Evolutionary conservation across 92 coral and sea anemone genomes (phyloP), one percentile per base, ranked within the genome.

Genomic region (Muricea muricata): DNA sequence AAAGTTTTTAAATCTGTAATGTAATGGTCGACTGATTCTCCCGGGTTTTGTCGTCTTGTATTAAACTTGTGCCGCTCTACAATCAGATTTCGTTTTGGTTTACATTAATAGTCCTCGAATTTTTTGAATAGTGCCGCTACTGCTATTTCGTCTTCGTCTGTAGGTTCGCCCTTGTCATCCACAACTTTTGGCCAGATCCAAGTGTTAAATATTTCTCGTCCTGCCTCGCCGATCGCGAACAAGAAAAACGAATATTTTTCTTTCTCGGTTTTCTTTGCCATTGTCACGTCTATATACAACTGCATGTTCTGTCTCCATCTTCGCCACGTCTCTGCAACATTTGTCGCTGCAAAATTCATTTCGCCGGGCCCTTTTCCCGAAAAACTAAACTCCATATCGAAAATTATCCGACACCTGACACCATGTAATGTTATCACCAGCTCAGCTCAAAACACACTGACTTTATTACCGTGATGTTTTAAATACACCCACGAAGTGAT

Each of bases 311-410:
- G 41, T 50, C 40, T 54, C 81, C 81, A 75, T 48, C 42, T 75
- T 54, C 60, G 56, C 79, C 81, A 75, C 23, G 81, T 75, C 45
- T 54, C 65, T 25, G 81, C 81, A 40, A 72, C 78, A 37, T 72
- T 72, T 28, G 78, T 24, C 26, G 78, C 52, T 20, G 78, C 50
- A 20, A 72, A 72, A 72, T 72, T 72, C 78, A 72, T 72, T 41
- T 72, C 78, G 1, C 78, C 34, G 0, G 78, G 78, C 11, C 57
- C 52, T 72, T 47, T 72, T 72, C 78, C 78, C 78, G 78, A 42
- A 14, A 47, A 47, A 42, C 34, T 72, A 26, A 72, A 72, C n/a
- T 72, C 78, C 78, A 72, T 72, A 3, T 23, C 26, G 18, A 60
- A 29, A 37, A 30, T n/a, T 24, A 4, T 47, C n/a, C n/a, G n/a